Conservation (phyloP, 2,113 vertebrate species). For the Himantopus leucocephalus region DNA sequence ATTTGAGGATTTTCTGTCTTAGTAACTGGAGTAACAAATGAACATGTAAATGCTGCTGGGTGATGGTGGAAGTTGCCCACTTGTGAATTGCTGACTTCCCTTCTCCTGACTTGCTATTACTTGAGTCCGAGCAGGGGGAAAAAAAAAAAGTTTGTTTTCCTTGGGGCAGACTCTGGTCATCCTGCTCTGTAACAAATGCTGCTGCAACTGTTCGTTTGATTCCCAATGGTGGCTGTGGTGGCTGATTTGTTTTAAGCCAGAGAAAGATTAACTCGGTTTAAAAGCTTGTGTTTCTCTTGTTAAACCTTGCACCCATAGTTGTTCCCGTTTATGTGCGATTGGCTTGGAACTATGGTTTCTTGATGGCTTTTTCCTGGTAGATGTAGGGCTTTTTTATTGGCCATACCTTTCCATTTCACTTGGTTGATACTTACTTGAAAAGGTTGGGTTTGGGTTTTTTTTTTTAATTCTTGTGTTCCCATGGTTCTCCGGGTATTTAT, state of each 20-base stretch:
- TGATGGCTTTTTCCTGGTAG: background rate
- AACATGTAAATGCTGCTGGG: background rate
- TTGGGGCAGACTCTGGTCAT: background rate
- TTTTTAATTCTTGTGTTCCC: background rate
- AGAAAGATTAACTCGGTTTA: background rate
- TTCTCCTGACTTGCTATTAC: background rate
- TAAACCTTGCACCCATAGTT: background rate
- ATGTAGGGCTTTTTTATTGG: background rate
- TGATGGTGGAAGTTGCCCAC: background rate
- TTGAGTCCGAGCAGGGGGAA: background rate
- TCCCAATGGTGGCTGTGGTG: background rate
- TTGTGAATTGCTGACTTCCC: background rate
- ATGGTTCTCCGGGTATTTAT: background rate
- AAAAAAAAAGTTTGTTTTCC: background rate
- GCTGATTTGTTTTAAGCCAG: background rate
- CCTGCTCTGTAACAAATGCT: background rate
- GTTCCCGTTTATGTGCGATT: background rate
- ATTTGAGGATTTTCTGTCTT: slow-evolving; percentile 39
- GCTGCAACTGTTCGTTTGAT: background rate
- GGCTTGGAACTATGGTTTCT: background rate
- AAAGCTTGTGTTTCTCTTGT: background rate
- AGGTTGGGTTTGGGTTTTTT: accelerated
- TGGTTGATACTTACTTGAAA: background rate
- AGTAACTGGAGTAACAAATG: background rate
- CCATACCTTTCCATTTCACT: background rate